phyloP scores from a whole-genome alignment of 2,888 invertebrate species.

The Falcaria lacertinaria region DNA sequence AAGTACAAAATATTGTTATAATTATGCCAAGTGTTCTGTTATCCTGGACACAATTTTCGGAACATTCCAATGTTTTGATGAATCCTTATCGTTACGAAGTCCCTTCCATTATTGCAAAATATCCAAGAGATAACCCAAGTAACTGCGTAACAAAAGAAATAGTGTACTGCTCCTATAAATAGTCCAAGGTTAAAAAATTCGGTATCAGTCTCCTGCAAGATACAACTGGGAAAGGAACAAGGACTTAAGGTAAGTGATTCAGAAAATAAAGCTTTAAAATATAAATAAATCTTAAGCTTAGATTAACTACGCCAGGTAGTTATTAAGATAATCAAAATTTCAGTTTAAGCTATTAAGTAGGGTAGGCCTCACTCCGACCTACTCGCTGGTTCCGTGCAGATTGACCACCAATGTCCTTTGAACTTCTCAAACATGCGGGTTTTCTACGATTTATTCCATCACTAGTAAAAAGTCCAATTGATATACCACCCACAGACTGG shows the following conservation, averaged over 20 bases:
- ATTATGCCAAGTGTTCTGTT: neutral
- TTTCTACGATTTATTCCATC: no score
- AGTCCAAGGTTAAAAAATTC: constrained; percentile 20
- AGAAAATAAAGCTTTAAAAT: neutral
- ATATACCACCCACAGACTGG: no score
- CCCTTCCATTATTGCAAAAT: constrained; percentile 49
- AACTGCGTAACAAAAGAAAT: constrained; percentile 19
- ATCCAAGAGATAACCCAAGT: constrained; percentile 36
- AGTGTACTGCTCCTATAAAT: constrained; percentile 46
- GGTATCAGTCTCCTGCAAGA: constrained; percentile 33
- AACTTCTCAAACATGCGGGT: no score
- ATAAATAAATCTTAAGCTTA: no score
- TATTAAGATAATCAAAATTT: no score
- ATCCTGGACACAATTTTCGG: neutral
- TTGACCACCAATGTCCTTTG: no score
- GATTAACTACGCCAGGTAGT: no score
- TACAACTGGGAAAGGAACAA: constrained; percentile 19
- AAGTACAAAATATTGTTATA: no score
- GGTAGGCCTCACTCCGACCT: no score
- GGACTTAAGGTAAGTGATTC: constrained; percentile 37
- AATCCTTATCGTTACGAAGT: constrained; percentile 35
- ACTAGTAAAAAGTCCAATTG: no score
- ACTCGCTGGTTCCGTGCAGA: no score
- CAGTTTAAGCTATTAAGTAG: no score
- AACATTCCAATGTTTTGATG: constrained; percentile 59